These are phyloP conservation scores for Leptinotarsa texana DNA, from an alignment of 1,140 invertebrate genomes.

Conservation along the genomic window DNA sequence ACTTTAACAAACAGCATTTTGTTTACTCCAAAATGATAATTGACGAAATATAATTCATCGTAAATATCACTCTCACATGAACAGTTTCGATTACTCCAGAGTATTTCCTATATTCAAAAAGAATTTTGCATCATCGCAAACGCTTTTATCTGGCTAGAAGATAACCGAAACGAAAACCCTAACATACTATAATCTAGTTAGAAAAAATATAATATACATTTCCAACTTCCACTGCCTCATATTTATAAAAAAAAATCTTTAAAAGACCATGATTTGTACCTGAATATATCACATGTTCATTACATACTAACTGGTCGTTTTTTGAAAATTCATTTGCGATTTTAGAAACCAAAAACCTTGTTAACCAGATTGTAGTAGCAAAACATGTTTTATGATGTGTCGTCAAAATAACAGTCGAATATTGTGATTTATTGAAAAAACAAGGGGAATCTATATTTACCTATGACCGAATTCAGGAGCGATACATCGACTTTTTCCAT, in stretches of 20 bases:
- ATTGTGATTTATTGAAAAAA: too few species aligned
- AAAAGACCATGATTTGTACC: constrained; percentile 29
- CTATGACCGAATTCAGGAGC: not conserved
- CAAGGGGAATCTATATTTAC: too few species aligned
- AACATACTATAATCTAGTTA: constrained; percentile 7
- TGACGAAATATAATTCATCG: too few species aligned
- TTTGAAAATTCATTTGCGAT: constrained; percentile 12
- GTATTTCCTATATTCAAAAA: too few species aligned
- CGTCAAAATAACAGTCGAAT: not conserved
- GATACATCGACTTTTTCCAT: not conserved
- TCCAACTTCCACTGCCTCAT: constrained; percentile 31
- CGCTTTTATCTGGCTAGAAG: not conserved
- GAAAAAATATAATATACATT: constrained; percentile 27
- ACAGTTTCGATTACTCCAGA: too few species aligned
- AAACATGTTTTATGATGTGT: constrained; percentile 18
- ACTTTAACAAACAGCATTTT: too few species aligned
- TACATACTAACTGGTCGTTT: constrained; percentile 27
- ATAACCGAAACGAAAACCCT: constrained; percentile 5
- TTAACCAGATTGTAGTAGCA: constrained; percentile 18
- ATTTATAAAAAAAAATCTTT: constrained; percentile 29
- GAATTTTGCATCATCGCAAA: too few species aligned
- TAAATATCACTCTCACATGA: too few species aligned
- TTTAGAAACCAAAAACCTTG: constrained; percentile 1
- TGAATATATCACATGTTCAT: constrained; percentile 30
- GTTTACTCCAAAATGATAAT: too few species aligned